Base-by-base conservation (phyloP, 1,140 invertebrate species). In the Lepidurus couesii region DNA sequence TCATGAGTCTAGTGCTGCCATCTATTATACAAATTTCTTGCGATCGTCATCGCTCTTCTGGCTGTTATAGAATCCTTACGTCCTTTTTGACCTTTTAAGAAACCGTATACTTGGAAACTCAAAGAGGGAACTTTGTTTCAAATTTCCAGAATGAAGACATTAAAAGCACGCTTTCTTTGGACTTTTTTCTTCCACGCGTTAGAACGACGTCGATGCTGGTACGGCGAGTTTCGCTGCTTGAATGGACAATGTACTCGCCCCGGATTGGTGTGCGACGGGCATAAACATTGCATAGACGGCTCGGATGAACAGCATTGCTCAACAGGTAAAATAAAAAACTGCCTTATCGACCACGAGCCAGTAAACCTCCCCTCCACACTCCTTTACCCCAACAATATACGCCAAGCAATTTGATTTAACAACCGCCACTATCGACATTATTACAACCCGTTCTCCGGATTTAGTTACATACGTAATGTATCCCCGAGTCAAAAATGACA, bases 211-310 rank as follows among this genome's bases (percentile, higher is more conserved):
- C 78, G 82, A 8, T 87, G 86, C 78, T 87, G 85, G 85, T 82
- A 83, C 21, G 65, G 79, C 9, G 83, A 87, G 78, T 87, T 85
- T 79, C 76, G 75, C 26, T 88, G 87, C 80, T 74, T 81, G 13
- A 87, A 86, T 81, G 85, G 85, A 0, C 83, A 86, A 79, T 88
- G 87, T 80, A 84, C 87, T 7, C 77, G 84, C 11, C 82, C 82
- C 7, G 85, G 84, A 43, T 85, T 83, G 77, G 79, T 86, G 5
- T 88, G 87, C 81, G 87, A 88, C 80, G 85, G 85, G 1, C 77
- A 77, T 16, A 43, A 76, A 1, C 83, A 86, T 77, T 87, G 86
- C 78, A 80, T 81, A 6, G 86, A 86, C 80, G 84, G 83, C 10
- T 85, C 84, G 8, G 86, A 86, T 80, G 86, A 86, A 83, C 77